These are phyloP conservation scores for Agrotis clavis DNA, from an alignment of 2,888 invertebrate species.

Conservation along the genomic window DNA sequence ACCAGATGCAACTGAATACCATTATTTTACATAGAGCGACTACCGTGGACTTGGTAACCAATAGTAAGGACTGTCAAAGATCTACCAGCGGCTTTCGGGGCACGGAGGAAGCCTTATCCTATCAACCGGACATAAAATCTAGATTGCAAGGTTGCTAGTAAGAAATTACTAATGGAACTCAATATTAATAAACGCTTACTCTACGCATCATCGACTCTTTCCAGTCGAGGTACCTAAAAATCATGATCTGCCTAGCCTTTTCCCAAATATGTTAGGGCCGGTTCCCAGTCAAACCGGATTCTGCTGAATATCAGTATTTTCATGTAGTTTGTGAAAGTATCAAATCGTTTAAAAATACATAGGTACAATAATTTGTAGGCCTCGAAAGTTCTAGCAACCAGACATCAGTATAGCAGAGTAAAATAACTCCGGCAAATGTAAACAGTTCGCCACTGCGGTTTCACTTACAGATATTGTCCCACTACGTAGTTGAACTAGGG, in stretches of 20 bases:
- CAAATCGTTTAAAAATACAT: not conserved
- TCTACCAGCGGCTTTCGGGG: no score
- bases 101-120: no score
- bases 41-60: no score
- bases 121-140: no score
- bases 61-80: no score
- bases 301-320: not conserved
- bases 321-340: not conserved
- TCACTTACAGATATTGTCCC: constrained; percentile 49
- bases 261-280: not conserved
- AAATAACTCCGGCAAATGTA: constrained; percentile 18
- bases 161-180: no score
- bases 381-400: constrained; percentile 3
- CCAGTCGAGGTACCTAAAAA: no score
- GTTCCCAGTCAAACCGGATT: not conserved
- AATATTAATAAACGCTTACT: no score
- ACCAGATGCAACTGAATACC: no score
- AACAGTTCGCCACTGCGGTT: constrained; percentile 15
- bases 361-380: constrained; percentile 17
- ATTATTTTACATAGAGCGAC: no score
- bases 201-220: no score
- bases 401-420: not conserved
- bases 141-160: no score
- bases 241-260: not conserved
- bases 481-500: constrained; percentile 35